Evolutionary conservation across 2,113 vertebrate species (phyloP).

Genomic region (Platichthys flesus): DNA sequence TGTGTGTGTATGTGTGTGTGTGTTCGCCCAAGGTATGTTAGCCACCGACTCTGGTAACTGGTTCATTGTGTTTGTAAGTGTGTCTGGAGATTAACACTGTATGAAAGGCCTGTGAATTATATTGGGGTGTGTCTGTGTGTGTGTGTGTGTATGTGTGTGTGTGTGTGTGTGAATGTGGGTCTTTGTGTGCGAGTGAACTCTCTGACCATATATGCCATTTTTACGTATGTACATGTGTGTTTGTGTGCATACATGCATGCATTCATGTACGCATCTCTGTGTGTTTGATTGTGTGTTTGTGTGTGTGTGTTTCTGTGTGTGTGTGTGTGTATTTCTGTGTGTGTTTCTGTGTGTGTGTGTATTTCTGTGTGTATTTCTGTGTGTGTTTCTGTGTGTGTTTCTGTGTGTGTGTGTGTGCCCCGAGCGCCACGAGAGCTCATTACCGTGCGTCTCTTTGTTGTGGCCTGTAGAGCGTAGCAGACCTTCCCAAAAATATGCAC

Average conservation of each 20-base stretch:
- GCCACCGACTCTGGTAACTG: slow-evolving; percentile 28
- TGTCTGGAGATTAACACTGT: slow-evolving; percentile 61
- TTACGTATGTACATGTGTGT: slow-evolving; percentile 6
- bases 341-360: no score
- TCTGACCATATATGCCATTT: not conserved
- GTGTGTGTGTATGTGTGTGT: slow-evolving; percentile 27
- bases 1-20: not conserved
- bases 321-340: not conserved
- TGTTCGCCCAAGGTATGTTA: slow-evolving; percentile 2
- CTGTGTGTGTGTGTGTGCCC: slow-evolving; percentile 22
- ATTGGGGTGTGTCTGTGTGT: slow-evolving; percentile 8
- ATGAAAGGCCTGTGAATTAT: slow-evolving; percentile 51
- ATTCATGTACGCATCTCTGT: slow-evolving; percentile 20
- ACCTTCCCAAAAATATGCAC: slow-evolving; percentile 82
- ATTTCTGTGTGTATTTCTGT: slow-evolving; percentile 4
- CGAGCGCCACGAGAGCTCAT: slow-evolving; percentile 77
- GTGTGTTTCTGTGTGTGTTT: not conserved
- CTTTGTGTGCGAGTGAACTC: slow-evolving; percentile 21
- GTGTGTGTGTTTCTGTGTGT: slow-evolving; percentile 22
- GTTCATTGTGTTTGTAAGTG: slow-evolving; percentile 48
- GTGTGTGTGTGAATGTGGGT: slow-evolving; percentile 27
- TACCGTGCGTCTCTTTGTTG: slow-evolving; percentile 77
- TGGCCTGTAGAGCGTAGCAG: slow-evolving; percentile 78
- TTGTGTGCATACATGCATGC: slow-evolving; percentile 1
- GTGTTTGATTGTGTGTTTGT: slow-evolving; percentile 45